Evolutionary conservation across 2,113 vertebrate species (phyloP).

Genomic region (Brachyistius frenatus): DNA sequence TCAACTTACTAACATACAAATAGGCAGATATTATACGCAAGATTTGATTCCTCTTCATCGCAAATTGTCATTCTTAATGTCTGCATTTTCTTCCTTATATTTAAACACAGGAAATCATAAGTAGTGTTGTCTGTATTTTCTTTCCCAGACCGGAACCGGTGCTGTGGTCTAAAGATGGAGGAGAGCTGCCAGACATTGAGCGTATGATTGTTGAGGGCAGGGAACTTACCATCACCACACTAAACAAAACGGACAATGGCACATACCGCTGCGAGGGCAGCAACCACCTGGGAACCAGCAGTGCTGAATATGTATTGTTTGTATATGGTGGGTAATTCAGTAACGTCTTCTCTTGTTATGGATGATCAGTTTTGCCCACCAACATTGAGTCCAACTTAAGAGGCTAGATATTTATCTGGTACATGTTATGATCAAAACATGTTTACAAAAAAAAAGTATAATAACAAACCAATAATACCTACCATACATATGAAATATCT

Average conservation of each 20-base stretch:
- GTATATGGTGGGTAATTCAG: conserved; percentile 91
- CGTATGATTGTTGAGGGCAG: conserved; percentile 96
- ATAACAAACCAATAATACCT: not conserved
- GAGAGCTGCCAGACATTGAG: conserved; percentile 95
- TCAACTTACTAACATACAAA: not conserved
- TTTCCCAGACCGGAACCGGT: conserved; percentile 93
- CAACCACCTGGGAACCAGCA: conserved; percentile 95
- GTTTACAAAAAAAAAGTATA: not conserved
- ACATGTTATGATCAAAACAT: not conserved
- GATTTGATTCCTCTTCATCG: not conserved
- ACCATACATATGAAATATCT: too few relatives aligned
- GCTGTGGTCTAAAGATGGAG: conserved; percentile 97
- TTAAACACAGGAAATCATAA: not conserved
- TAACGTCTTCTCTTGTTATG: conserved; percentile 1
- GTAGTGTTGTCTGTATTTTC: not conserved
- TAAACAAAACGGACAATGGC: conserved; percentile 99
- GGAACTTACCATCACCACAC: conserved; percentile 93
- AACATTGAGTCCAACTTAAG: not conserved
- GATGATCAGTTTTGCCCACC: conserved; percentile 14
- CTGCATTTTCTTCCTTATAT: not conserved
- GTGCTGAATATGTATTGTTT: conserved; percentile 94
- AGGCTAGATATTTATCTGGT: not conserved
- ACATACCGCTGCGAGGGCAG: conserved; percentile 98
- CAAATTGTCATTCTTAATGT: not conserved
- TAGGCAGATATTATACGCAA: not conserved